phyloP scores from a whole-genome alignment of 1,140 invertebrate species.

The Muscidifurax raptorellus region DNA sequence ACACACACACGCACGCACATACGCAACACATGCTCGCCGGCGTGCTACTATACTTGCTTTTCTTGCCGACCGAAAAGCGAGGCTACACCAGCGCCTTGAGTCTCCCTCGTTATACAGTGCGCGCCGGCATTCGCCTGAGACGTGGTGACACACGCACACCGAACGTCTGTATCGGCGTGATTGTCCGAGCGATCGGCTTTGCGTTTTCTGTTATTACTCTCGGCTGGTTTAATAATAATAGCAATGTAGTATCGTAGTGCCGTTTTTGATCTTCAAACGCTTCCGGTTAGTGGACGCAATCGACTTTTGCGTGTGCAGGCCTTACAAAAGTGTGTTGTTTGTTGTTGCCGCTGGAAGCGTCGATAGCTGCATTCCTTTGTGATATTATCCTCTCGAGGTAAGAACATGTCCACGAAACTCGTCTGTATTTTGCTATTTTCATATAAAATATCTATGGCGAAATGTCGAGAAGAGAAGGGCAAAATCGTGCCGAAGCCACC shows the following conservation, averaged over 20 bases:
- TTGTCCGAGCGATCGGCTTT: neutral
- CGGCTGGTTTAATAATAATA: neutral
- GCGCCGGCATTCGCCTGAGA: conserved; percentile 4
- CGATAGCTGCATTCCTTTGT: neutral
- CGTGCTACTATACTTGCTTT: neutral
- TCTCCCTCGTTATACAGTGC: neutral
- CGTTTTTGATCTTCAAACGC: neutral
- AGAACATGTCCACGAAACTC: neutral
- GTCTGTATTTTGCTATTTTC: neutral
- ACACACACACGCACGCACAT: too few species aligned
- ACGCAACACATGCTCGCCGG: neutral
- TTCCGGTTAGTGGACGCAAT: neutral
- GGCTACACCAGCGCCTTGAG: conserved; percentile 6
- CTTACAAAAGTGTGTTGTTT: neutral
- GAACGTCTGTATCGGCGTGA: neutral
- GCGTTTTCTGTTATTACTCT: neutral
- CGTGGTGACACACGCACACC: conserved; percentile 7
- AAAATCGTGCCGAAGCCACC: neutral
- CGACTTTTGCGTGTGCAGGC: neutral
- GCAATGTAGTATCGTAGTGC: neutral
- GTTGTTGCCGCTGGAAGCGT: neutral
- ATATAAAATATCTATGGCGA: neutral
- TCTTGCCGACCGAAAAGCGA: conserved; percentile 8
- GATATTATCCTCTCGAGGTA: neutral
- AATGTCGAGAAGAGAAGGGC: too few species aligned